Conservation (phyloP, 2,113 vertebrate genomes). For the Dipodomys merriami region DNA sequence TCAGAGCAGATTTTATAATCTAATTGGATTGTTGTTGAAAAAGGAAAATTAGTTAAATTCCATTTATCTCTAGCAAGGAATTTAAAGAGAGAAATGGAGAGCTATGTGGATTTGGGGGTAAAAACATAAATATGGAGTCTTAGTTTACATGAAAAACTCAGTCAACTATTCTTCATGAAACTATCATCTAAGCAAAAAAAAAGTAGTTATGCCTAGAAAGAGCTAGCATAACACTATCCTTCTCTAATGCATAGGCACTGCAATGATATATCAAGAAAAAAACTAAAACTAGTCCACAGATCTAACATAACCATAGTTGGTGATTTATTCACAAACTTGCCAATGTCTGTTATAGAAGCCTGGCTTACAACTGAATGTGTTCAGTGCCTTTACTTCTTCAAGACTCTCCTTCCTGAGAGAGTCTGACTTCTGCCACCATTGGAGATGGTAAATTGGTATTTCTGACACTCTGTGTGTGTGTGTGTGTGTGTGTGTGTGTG, state of each 20-base stretch:
- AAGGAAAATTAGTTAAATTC: neutral
- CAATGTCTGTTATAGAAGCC: neutral
- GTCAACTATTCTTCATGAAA: neutral
- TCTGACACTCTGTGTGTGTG: neutral
- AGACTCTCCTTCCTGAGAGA: neutral
- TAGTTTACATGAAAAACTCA: neutral
- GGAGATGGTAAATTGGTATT: neutral
- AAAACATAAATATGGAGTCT: neutral
- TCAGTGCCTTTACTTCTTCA: neutral
- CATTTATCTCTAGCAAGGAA: neutral
- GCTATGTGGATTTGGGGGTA: neutral
- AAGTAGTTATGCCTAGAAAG: neutral
- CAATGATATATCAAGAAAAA: neutral
- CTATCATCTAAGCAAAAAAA: neutral
- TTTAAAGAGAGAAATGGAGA: neutral
- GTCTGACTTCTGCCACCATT: rapidly evolving
- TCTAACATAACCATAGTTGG: neutral
- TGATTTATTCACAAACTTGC: neutral
- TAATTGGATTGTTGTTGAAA: neutral
- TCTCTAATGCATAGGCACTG: neutral
- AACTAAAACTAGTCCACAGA: neutral
- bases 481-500: too few relatives aligned
- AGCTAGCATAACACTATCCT: neutral
- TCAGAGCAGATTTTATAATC: neutral
- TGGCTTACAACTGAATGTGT: neutral